Conservation (phyloP, 1,140 invertebrate genomes). For the Papilio polytes region DNA sequence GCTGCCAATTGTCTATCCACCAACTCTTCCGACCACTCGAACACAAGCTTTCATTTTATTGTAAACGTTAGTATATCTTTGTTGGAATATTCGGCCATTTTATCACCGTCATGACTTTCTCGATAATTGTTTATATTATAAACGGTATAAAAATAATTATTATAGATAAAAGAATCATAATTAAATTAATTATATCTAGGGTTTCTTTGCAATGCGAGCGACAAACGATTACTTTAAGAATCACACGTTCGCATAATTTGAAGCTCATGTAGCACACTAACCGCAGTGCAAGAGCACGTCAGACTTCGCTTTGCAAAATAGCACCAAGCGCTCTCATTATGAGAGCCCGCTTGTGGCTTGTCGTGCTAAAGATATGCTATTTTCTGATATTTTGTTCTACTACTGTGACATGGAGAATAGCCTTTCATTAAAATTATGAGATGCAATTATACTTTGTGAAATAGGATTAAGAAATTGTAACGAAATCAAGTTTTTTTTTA, state of each 20-base stretch:
- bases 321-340: conserved; percentile 37
- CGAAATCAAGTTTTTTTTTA: not conserved
- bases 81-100: too few relatives aligned
- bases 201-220: not conserved
- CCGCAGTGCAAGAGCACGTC: conserved; percentile 15
- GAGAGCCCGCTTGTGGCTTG: conserved; percentile 3
- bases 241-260: conserved; percentile 16
- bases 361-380: conserved; percentile 10
- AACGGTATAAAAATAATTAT: not conserved
- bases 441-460: not conserved
- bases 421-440: not conserved
- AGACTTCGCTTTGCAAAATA: conserved; percentile 32
- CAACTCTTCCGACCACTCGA: conserved; percentile 19
- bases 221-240: not conserved
- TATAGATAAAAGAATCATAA: not conserved
- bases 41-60: not conserved
- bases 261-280: conserved; percentile 23
- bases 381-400: not conserved
- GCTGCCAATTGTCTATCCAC: conserved; percentile 33
- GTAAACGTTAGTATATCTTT: too few relatives aligned
- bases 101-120: too few relatives aligned
- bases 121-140: too few relatives aligned
- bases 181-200: not conserved
- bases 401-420: not conserved
- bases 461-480: not conserved